A percentile compares a stretch with the other conserved stretches of the same genome.
Conservation (phyloP, 1,140 invertebrate genomes). For the Eciton burchellii region DNA sequence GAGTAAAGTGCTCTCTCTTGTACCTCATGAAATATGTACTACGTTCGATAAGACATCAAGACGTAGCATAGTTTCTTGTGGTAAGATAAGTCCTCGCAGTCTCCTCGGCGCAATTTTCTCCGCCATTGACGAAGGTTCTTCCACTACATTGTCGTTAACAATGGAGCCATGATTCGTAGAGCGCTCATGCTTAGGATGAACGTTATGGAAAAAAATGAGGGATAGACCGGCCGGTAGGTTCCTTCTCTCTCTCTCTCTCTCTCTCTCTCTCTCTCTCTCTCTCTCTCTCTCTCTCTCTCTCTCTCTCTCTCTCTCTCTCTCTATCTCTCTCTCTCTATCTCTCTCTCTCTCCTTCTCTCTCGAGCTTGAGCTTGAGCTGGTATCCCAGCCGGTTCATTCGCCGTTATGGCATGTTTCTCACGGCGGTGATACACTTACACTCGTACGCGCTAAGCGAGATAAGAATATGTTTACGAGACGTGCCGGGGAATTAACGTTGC, state of each 20-base stretch:
- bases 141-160: slow-evolving; percentile 52
- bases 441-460: background rate
- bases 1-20: slow-evolving; percentile 2
- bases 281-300: slow-evolving; percentile 5
- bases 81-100: slow-evolving; percentile 34
- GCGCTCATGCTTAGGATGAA: slow-evolving; percentile 10
- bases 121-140: slow-evolving; percentile 60
- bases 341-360: slow-evolving; percentile 9
- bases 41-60: slow-evolving; percentile 5
- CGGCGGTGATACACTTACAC: background rate
- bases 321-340: slow-evolving; percentile 3
- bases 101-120: slow-evolving; percentile 49
- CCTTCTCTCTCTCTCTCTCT: background rate
- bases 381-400: background rate
- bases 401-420: background rate
- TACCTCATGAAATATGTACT: slow-evolving; percentile 20
- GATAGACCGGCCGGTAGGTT: background rate
- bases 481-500: background rate
- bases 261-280: background rate
- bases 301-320: background rate
- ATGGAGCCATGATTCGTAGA: slow-evolving; percentile 24
- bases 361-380: no score
- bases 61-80: slow-evolving; percentile 15
- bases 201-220: slow-evolving; percentile 36
- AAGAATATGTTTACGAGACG: background rate